Conservation (phyloP, 2,113 vertebrate genomes). For the Otus sunia region DNA sequence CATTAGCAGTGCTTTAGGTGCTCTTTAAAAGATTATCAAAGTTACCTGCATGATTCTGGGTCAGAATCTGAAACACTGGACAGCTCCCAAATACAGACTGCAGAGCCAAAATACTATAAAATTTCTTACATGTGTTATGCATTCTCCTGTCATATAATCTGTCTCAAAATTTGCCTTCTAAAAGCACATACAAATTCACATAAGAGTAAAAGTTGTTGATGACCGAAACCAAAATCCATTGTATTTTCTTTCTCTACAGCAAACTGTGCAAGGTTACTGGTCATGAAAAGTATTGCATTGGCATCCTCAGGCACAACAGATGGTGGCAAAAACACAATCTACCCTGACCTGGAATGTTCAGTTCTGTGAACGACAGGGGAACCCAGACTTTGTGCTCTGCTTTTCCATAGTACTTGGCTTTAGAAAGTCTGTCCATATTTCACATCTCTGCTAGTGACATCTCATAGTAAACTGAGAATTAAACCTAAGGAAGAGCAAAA, state of each 20-base stretch:
- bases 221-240: not conserved
- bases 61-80: not conserved
- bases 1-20: not conserved
- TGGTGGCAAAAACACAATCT: not conserved
- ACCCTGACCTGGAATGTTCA: not conserved
- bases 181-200: not conserved
- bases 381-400: not conserved
- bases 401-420: not conserved
- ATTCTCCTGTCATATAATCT: not conserved
- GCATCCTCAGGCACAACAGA: slow-evolving; percentile 31
- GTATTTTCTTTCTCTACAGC: not conserved
- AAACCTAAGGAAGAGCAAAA: not conserved
- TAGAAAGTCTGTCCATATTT: not conserved
- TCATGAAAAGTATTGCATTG: not conserved
- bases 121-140: not conserved
- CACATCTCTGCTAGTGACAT: not conserved
- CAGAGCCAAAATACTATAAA: not conserved
- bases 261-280: not conserved
- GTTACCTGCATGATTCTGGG: not conserved
- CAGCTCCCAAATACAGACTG: not conserved
- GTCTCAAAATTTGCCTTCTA: not conserved
- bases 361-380: not conserved
- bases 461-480: not conserved
- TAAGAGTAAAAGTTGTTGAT: not conserved
- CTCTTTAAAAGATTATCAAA: not conserved